Percentiles rank a stretch among this genome's conserved stretches.
Conservation (phyloP, 2,888 invertebrate species). For the Serripes groenlandicus region DNA sequence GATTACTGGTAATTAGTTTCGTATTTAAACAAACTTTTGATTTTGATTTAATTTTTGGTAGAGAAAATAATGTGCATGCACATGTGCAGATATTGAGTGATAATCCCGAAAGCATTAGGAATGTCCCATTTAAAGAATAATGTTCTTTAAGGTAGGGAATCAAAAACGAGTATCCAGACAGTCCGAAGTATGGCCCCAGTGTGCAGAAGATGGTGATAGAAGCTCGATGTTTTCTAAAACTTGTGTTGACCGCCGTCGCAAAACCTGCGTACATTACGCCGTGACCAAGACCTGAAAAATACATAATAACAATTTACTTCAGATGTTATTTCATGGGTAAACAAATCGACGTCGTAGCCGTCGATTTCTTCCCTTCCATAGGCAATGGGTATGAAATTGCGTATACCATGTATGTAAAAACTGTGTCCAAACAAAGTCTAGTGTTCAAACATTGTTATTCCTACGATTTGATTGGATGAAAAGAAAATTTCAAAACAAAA, state of each 20-base stretch:
- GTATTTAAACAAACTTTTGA: background rate
- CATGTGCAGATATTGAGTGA: constrained; percentile 40
- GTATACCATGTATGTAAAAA: too few species aligned
- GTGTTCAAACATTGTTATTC: too few species aligned
- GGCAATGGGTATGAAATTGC: too few species aligned
- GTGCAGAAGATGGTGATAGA: constrained; percentile 36
- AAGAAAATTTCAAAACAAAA: too few species aligned
- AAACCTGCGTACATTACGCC: constrained; percentile 46
- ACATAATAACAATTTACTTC: too few species aligned
- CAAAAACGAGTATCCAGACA: constrained; percentile 46
- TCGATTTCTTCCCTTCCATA: too few species aligned
- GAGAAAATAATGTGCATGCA: constrained; percentile 43
- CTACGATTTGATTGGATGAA: too few species aligned
- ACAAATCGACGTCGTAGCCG: too few species aligned
- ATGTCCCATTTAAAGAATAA: constrained; percentile 31
- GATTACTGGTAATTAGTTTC: background rate
- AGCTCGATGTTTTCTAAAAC: constrained; percentile 41
- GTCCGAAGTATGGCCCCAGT: constrained; percentile 46
- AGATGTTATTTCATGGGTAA: too few species aligned
- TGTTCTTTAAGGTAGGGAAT: constrained; percentile 28
- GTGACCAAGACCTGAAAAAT: constrained; percentile 50
- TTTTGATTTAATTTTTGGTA: background rate
- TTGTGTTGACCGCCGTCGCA: constrained; percentile 38
- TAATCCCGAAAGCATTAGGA: constrained; percentile 48
- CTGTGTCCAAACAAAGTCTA: too few species aligned